Conservation (phyloP, 2,797 vertebrate genomes). For the Mastacembelus armatus region DNA sequence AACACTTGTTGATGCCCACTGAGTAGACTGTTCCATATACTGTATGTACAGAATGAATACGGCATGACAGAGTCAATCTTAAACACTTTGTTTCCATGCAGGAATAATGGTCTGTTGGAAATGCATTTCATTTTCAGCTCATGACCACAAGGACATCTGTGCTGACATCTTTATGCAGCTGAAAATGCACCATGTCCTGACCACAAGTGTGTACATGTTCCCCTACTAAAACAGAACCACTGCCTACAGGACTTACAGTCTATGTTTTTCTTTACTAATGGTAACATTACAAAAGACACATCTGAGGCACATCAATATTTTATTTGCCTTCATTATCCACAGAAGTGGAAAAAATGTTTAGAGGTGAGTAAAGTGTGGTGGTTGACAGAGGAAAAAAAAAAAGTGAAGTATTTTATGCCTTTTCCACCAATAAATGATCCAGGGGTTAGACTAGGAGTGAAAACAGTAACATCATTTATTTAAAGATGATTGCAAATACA, state of each 20-base stretch:
- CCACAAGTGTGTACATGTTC: background rate
- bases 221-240: background rate
- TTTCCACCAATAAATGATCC: conserved; percentile 12
- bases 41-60: no score
- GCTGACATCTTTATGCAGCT: no score
- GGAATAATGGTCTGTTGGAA: no score
- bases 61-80: no score
- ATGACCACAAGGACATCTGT: no score
- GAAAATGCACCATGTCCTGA: background rate
- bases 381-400: conserved; percentile 13
- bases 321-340: conserved; percentile 29
- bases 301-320: background rate
- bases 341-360: conserved; percentile 15
- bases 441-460: background rate
- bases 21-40: no score
- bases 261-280: background rate
- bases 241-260: background rate
- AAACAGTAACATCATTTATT: background rate
- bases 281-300: background rate
- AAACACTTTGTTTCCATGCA: background rate
- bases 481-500: background rate
- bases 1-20: no score
- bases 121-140: no score
- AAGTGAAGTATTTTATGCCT: background rate
- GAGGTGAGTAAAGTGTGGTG: conserved; percentile 12